A percentile compares a stretch with the other conserved stretches of the same genome.
Evolutionary conservation across 2,888 invertebrate species (phyloP).

Genomic region (Macrosiphum euphorbiae): DNA sequence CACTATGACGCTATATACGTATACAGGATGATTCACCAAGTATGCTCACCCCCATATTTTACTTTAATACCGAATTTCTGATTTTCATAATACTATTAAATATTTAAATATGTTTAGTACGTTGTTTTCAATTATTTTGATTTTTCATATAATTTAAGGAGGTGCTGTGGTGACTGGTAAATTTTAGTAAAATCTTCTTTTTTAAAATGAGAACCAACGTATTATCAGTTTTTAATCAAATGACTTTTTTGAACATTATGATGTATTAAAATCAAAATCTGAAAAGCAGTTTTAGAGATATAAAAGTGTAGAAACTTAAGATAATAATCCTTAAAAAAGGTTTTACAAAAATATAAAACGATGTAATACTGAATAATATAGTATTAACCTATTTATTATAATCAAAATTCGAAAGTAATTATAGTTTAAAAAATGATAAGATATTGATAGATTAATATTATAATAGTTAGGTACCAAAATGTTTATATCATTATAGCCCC

Average conservation of each 20-base stretch:
- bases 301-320: too few relatives aligned
- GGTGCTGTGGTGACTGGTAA: background rate
- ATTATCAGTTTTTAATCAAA: background rate
- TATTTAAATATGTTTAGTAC: background rate
- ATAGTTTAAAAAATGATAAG: background rate
- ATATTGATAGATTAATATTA: background rate
- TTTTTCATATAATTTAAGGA: background rate
- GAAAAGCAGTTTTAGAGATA: background rate
- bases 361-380: background rate
- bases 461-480: background rate
- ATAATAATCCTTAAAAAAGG: background rate
- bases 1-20: background rate
- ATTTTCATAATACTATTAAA: background rate
- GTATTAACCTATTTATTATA: background rate
- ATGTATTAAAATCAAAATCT: background rate
- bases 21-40: background rate
- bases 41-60: background rate
- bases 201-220: background rate
- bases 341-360: background rate
- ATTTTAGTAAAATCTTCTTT: background rate
- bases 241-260: background rate
- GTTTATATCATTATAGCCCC: background rate
- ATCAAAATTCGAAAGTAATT: background rate
- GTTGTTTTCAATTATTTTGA: background rate
- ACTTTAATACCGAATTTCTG: background rate